phyloP scores from a whole-genome alignment of 2,797 vertebrate species.

The Chelon auratus region DNA sequence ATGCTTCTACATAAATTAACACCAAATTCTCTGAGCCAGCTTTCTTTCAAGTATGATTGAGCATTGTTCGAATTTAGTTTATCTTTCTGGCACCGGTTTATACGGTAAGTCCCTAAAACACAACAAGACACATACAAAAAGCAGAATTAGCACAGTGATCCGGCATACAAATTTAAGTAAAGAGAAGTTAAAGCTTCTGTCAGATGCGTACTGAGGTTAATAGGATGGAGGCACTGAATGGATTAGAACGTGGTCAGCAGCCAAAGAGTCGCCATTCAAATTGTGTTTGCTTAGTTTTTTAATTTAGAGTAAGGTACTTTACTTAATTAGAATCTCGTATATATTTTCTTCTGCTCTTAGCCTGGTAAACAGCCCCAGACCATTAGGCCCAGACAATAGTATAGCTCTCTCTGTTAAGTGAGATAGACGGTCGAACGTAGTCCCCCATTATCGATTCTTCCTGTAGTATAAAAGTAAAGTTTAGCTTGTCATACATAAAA shows the following conservation, averaged over 20 bases:
- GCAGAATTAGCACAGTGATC: background rate
- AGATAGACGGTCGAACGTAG: constrained; percentile 45
- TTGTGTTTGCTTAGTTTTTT: constrained; percentile 38
- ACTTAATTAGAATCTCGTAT: constrained; percentile 38
- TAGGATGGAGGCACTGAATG: constrained; percentile 30
- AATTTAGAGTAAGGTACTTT: constrained; percentile 31
- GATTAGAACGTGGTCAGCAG: constrained; percentile 37
- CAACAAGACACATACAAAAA: constrained; percentile 7
- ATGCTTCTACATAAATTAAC: background rate
- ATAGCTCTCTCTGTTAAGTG: constrained; percentile 43
- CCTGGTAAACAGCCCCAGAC: constrained; percentile 45
- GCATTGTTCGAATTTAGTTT: constrained; percentile 19
- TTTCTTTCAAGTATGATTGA: too few relatives aligned
- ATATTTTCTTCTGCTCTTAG: constrained; percentile 16
- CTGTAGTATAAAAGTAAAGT: constrained; percentile 43
- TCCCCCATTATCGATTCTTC: constrained; percentile 29
- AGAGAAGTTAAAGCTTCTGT: constrained; percentile 25
- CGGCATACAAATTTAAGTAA: background rate
- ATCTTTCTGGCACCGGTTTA: constrained; percentile 10
- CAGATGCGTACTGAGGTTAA: constrained; percentile 19
- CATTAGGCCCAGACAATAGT: constrained; percentile 30
- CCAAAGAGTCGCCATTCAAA: constrained; percentile 28
- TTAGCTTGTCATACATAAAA: constrained; percentile 46
- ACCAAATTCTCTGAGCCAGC: too few relatives aligned
- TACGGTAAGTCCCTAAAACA: constrained; percentile 15